Percentiles rank a stretch among this genome's conserved stretches.
phyloP scores from a whole-genome alignment of 2,797 vertebrate genomes.

The Dallia pectoralis region DNA sequence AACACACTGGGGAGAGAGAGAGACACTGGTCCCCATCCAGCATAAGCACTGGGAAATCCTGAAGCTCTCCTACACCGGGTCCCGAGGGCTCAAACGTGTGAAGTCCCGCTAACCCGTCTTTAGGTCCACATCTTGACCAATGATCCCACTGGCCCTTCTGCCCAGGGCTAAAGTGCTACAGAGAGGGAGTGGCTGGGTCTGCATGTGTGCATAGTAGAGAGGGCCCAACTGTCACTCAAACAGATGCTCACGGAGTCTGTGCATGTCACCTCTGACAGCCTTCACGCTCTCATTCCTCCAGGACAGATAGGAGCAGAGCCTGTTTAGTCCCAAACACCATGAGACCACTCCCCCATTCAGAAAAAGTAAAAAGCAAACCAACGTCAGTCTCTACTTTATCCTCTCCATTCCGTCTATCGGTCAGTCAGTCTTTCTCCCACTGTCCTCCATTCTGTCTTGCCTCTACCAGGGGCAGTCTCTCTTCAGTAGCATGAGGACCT shows the following conservation, averaged over 20 bases:
- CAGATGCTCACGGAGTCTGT: constrained; percentile 10
- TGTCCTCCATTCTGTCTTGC: constrained; percentile 8
- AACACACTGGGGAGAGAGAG: not conserved
- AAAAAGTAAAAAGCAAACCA: constrained; percentile 59
- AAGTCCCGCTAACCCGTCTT: constrained; percentile 32
- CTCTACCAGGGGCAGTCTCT: constrained; percentile 83
- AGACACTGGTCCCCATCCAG: not conserved
- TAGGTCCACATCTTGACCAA: constrained; percentile 44
- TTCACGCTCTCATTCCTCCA: constrained; percentile 31
- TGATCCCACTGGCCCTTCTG: constrained; percentile 36
- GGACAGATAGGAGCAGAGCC: not conserved
- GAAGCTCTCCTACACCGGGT: not conserved
- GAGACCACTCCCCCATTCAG: constrained; percentile 43
- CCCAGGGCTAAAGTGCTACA: constrained; percentile 69
- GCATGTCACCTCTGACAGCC: constrained; percentile 3
- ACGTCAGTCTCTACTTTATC: constrained; percentile 21
- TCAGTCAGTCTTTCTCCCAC: constrained; percentile 27
- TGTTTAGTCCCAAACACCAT: constrained; percentile 9
- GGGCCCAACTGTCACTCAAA: constrained; percentile 21
- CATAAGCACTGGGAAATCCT: constrained; percentile 5
- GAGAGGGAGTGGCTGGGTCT: constrained; percentile 45
- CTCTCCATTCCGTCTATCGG: constrained; percentile 21
- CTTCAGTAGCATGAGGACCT: constrained; percentile 86
- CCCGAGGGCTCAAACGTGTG: constrained; percentile 10
- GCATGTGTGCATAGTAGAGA: constrained; percentile 4